These are phyloP conservation scores for Julus scanicus DNA, from an alignment of 2,888 invertebrate genomes.

Conservation along the genomic window DNA sequence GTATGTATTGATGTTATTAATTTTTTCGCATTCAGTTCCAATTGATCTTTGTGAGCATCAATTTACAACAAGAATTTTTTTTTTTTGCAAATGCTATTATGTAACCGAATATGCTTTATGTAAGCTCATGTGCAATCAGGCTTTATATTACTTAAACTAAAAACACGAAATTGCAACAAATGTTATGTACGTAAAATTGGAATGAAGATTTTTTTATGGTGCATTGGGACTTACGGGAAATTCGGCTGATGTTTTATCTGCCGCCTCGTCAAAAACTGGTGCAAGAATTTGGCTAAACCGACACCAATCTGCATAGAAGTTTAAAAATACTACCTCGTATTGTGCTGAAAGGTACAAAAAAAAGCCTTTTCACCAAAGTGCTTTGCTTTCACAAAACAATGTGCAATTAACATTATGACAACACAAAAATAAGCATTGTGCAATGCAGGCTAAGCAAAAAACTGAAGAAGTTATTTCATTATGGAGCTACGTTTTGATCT, in stretches of 20 bases:
- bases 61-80: too few species aligned
- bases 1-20: too few species aligned
- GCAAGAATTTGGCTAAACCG: slow-evolving; percentile 96
- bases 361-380: slow-evolving; percentile 19
- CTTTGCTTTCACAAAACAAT: slow-evolving; percentile 19
- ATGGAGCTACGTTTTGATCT: not conserved
- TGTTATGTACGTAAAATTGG: not conserved
- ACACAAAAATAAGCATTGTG: not conserved
- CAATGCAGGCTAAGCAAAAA: not conserved
- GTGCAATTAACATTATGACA: not conserved
- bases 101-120: too few species aligned
- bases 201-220: not conserved
- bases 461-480: not conserved
- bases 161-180: not conserved
- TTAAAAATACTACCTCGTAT: slow-evolving; percentile 96
- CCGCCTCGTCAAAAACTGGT: slow-evolving; percentile 96
- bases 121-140: not conserved
- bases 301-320: slow-evolving; percentile 99
- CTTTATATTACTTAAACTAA: not conserved
- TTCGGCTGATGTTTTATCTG: slow-evolving; percentile 82
- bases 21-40: too few species aligned
- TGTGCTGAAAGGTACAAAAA: slow-evolving; percentile 76
- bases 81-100: too few species aligned
- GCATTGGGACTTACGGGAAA: slow-evolving; percentile 72
- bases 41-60: too few species aligned